Conservation (phyloP, 2,113 vertebrate genomes). For the Gulo gulo region DNA sequence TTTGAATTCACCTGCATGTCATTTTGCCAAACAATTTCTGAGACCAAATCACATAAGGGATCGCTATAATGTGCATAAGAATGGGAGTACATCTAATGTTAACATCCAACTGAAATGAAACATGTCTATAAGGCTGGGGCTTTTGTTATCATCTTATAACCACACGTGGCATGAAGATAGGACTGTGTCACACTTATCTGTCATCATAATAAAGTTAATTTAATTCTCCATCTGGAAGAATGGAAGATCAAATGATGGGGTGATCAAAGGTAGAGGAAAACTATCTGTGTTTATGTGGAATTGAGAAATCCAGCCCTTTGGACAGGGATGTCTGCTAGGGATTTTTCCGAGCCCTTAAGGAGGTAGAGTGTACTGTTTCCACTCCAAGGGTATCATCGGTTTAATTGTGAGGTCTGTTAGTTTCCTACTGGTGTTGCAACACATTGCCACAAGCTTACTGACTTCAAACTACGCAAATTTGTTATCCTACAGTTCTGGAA, state of each 20-base stretch:
- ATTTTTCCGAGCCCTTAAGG: background rate
- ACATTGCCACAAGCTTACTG: background rate
- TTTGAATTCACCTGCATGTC: slow-evolving; percentile 48
- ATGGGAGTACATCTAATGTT: background rate
- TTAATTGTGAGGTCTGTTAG: background rate
- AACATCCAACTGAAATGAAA: background rate
- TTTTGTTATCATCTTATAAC: background rate
- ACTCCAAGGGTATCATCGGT: background rate
- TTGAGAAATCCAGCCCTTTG: background rate
- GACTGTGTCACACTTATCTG: background rate
- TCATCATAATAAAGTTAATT: background rate
- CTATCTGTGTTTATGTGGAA: background rate
- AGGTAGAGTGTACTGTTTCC: background rate
- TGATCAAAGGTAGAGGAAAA: background rate
- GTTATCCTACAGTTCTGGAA: background rate
- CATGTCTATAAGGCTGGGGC: background rate
- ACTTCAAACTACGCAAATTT: background rate
- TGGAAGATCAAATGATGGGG: background rate
- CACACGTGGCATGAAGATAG: background rate
- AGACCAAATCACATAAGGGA: background rate
- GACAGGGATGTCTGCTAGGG: background rate
- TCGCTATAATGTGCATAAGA: background rate
- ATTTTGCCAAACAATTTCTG: slow-evolving; percentile 11
- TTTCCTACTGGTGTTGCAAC: background rate
- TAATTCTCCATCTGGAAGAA: background rate